Evolutionary conservation across 2,797 vertebrate species (phyloP).

Genomic region (Xenops minutus): DNA sequence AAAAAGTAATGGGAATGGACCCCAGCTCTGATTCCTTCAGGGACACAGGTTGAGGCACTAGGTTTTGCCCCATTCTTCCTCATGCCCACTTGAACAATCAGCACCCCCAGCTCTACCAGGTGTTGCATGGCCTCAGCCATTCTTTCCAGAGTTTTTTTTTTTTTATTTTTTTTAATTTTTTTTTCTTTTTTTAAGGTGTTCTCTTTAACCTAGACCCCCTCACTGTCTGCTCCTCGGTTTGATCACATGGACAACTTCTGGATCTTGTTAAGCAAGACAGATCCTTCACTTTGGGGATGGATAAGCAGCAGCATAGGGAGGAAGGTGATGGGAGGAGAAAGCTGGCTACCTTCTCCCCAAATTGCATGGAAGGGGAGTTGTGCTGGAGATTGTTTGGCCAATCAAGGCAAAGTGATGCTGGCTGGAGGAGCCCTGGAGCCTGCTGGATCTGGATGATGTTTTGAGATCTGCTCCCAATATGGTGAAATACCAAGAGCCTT

Average conservation of each 20-base stretch:
- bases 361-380: rapidly evolving
- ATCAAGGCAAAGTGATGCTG: rapidly evolving
- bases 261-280: neutral
- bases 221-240: neutral
- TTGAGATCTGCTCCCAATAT: neutral
- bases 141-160: rapidly evolving
- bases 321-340: neutral
- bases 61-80: neutral
- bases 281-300: rapidly evolving
- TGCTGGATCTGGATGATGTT: neutral
- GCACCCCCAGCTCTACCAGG: neutral
- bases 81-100: rapidly evolving
- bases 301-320: rapidly evolving
- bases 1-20: neutral
- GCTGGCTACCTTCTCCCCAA: neutral
- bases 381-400: rapidly evolving
- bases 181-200: neutral
- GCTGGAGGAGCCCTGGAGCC: neutral
- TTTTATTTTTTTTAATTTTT: neutral
- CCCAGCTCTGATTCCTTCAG: neutral
- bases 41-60: neutral
- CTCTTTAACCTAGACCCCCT: neutral
- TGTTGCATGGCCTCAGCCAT: neutral
- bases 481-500: neutral
- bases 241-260: neutral